These are phyloP conservation scores for Zaprionus tsacasi DNA, from an alignment of 1,140 invertebrate species.

Conservation along the genomic window DNA sequence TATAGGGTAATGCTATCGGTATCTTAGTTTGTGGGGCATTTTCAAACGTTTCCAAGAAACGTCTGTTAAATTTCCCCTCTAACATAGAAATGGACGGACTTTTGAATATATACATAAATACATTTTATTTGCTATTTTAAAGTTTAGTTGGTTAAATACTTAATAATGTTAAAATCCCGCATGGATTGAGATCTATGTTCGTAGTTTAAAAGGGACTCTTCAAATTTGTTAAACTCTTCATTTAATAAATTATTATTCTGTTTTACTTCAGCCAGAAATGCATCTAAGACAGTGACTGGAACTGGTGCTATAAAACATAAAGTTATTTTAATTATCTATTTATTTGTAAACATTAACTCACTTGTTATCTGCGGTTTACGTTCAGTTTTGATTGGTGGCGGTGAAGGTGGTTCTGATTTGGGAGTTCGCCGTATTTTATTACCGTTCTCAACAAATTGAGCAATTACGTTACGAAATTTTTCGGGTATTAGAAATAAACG, in stretches of 20 bases:
- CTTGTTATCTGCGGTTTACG: conserved; percentile 26
- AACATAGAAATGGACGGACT: not conserved
- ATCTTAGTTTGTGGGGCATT: not conserved
- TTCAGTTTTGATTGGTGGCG: not conserved
- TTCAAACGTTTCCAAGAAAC: too few species aligned
- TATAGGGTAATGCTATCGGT: not conserved
- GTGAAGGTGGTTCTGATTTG: not conserved
- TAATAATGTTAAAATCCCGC: conserved; percentile 62
- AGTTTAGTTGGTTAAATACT: conserved; percentile 26
- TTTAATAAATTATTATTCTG: conserved; percentile 62
- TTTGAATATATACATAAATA: not conserved
- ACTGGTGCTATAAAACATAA: not conserved
- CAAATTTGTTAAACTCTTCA: conserved; percentile 55
- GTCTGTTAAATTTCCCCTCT: not conserved
- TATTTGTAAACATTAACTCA: not conserved
- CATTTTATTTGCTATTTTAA: not conserved
- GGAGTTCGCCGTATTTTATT: conserved; percentile 38
- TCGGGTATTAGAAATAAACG: conserved; percentile 68
- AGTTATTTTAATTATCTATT: not conserved
- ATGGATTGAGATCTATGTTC: conserved; percentile 70
- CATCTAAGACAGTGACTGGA: conserved; percentile 34
- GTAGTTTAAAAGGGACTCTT: conserved; percentile 57
- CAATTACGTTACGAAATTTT: conserved; percentile 68
- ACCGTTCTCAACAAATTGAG: conserved; percentile 70
- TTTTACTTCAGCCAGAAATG: conserved; percentile 54